A percentile compares a stretch with the other conserved stretches of the same genome.
Evolutionary conservation across 1,140 invertebrate species (phyloP).

Genomic region (Samia ricini): DNA sequence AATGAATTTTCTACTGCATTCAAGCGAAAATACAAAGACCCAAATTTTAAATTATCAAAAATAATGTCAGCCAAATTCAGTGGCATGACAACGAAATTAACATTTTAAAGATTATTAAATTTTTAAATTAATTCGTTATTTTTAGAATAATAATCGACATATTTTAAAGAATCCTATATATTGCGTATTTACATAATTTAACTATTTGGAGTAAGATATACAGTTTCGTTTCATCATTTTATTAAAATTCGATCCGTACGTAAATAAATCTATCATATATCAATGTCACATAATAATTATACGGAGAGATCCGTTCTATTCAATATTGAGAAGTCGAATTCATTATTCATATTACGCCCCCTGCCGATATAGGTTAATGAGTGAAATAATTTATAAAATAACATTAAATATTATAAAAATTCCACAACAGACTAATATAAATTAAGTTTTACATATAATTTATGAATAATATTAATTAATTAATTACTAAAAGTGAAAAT

Average conservation of each 20-base stretch:
- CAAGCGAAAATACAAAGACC: too few relatives aligned
- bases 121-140: not conserved
- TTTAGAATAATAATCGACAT: not conserved
- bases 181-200: not conserved
- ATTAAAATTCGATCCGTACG: not conserved
- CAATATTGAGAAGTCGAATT: not conserved
- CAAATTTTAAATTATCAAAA: not conserved
- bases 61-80: not conserved
- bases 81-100: not conserved
- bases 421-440: not conserved
- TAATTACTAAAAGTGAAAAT: too few relatives aligned
- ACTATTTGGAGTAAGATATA: slow-evolving; percentile 1
- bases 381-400: not conserved
- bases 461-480: not conserved
- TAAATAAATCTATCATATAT: not conserved
- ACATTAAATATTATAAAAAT: not conserved
- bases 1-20: too few relatives aligned
- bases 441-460: not conserved
- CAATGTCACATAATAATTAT: not conserved
- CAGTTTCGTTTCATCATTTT: not conserved
- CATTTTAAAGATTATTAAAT: not conserved
- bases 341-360: not conserved
- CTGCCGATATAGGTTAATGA: not conserved
- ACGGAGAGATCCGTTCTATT: not conserved
- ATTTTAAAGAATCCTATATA: not conserved